Evolutionary conservation across 2,888 invertebrate genomes (phyloP).

Genomic region (Lasioglossum marginatum): DNA sequence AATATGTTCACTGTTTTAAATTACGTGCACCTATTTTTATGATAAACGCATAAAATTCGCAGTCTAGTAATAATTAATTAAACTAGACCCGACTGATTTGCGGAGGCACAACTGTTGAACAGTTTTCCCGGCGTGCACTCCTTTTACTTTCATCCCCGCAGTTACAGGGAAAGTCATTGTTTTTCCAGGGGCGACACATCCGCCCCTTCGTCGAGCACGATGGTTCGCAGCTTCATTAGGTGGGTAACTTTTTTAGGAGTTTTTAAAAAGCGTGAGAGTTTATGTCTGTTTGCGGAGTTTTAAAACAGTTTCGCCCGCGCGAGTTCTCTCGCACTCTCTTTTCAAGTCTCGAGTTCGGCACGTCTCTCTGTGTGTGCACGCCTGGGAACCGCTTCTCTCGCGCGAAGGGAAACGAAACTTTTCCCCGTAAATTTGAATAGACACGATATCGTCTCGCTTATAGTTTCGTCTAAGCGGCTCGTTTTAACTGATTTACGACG

Average conservation of each 20-base stretch:
- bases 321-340: slow-evolving; percentile 54
- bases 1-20: too few species aligned
- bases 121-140: slow-evolving; percentile 23
- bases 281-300: slow-evolving; percentile 76
- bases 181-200: slow-evolving; percentile 61
- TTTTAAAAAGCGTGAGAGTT: slow-evolving; percentile 78
- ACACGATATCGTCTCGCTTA: slow-evolving; percentile 62
- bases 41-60: too few species aligned
- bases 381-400: slow-evolving; percentile 31
- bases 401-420: slow-evolving; percentile 61
- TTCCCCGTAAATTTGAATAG: slow-evolving; percentile 56
- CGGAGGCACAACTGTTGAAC: background rate
- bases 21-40: too few species aligned
- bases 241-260: slow-evolving; percentile 77
- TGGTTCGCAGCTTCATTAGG: slow-evolving; percentile 77
- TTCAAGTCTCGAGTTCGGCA: slow-evolving; percentile 43
- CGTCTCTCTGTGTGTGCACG: slow-evolving; percentile 13
- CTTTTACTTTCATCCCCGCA: slow-evolving; percentile 56
- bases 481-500: slow-evolving; percentile 37
- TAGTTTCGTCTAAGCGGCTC: slow-evolving; percentile 58
- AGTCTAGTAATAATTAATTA: background rate
- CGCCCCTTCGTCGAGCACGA: slow-evolving; percentile 56
- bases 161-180: slow-evolving; percentile 59
- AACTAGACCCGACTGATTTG: background rate
- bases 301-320: slow-evolving; percentile 69